Percentiles rank a stretch among this genome's conserved stretches.
phyloP scores from a whole-genome alignment of 35 echinoderm and acorn worm species.

The Ophiothrix spiculata region DNA sequence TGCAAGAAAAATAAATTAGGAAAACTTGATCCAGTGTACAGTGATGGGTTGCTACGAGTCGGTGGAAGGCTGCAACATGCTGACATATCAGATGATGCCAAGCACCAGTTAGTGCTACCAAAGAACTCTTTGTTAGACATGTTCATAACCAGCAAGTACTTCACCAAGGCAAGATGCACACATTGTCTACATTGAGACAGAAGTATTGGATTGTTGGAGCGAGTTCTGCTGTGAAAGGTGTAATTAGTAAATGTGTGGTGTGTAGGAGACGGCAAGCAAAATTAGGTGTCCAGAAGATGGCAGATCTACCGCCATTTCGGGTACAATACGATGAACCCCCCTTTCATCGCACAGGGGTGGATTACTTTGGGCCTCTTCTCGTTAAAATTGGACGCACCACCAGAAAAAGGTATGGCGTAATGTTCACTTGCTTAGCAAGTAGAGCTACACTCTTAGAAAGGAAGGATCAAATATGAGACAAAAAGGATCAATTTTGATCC shows the following conservation, averaged over 20 bases:
- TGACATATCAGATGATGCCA: slow-evolving; percentile 34
- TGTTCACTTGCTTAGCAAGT: slow-evolving; percentile 57
- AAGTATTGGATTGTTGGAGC: slow-evolving; percentile 51
- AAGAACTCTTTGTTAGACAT: slow-evolving; percentile 22
- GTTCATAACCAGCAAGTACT: not conserved
- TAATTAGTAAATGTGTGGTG: not conserved
- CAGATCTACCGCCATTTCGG: slow-evolving; percentile 43
- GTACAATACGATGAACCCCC: slow-evolving; percentile 34
- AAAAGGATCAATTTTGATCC: too few relatives aligned
- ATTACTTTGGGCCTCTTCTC: slow-evolving; percentile 46
- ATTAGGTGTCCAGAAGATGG: slow-evolving; percentile 34
- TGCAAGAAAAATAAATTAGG: not conserved
- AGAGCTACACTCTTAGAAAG: too few relatives aligned
- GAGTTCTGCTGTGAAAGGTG: not conserved
- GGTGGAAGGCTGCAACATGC: slow-evolving; percentile 44
- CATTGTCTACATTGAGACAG: slow-evolving; percentile 17
- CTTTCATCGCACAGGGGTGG: slow-evolving; percentile 50
- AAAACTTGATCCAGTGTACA: slow-evolving; percentile 44
- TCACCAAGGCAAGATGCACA: slow-evolving; percentile 16
- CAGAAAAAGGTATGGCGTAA: slow-evolving; percentile 49
- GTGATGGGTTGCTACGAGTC: slow-evolving; percentile 26
- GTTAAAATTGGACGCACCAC: slow-evolving; percentile 33
- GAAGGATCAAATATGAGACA: too few relatives aligned
- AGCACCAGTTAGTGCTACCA: slow-evolving; percentile 46
- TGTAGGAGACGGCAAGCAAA: slow-evolving; percentile 41